These are phyloP conservation scores for Scaptodrosophila lebanonensis DNA, from an alignment of 1,140 invertebrate genomes.

Conservation along the genomic window DNA sequence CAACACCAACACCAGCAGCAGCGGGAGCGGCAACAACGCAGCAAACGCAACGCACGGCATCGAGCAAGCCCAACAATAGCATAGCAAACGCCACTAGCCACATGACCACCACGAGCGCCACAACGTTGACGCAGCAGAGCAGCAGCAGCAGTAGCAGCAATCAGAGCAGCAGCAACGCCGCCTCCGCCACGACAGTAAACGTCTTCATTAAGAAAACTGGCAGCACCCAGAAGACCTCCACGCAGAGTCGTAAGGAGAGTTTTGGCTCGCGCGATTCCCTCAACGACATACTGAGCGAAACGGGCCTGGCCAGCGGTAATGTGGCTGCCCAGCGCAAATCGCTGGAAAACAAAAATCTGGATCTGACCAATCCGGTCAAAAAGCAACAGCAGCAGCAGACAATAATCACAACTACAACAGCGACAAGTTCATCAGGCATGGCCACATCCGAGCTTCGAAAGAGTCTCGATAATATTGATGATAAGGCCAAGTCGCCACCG, in stretches of 20 bases:
- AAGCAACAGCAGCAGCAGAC: conserved; percentile 29
- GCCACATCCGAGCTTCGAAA: conserved; percentile 57
- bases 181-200: conserved; percentile 21
- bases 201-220: conserved; percentile 39
- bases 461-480: conserved; percentile 72
- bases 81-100: conserved; percentile 42
- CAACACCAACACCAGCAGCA: conserved; percentile 14
- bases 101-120: conserved; percentile 48
- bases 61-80: conserved; percentile 22
- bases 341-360: conserved; percentile 77
- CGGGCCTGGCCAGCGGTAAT: conserved; percentile 69
- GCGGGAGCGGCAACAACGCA: conserved; percentile 21
- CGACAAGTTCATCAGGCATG: conserved; percentile 23
- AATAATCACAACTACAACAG: conserved; percentile 26
- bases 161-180: conserved; percentile 41
- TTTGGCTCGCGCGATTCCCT: conserved; percentile 75
- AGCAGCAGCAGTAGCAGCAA: conserved; percentile 43
- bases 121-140: conserved; percentile 43
- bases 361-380: conserved; percentile 60
- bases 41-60: conserved; percentile 39
- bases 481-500: conserved; percentile 69
- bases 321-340: conserved; percentile 79
- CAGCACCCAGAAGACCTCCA: conserved; percentile 41
- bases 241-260: conserved; percentile 71
- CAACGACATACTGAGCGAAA: conserved; percentile 74